These are phyloP conservation scores for Cyclophora albipunctata DNA, from an alignment of 2,888 invertebrate genomes.

Conservation along the genomic window DNA sequence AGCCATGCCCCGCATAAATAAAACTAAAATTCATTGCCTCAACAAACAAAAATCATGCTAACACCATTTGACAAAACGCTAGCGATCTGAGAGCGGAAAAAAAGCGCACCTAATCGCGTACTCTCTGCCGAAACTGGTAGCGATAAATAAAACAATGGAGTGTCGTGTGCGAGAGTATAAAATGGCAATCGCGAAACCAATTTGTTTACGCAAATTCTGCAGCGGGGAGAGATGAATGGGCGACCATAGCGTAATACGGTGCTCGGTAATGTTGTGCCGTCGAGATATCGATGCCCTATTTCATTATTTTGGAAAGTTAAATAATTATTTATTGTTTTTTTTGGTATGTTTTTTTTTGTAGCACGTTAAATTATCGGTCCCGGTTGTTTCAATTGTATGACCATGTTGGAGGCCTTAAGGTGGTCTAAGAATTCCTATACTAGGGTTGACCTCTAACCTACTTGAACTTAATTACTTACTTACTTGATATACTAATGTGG, in stretches of 20 bases:
- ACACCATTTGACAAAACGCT: conserved; percentile 59
- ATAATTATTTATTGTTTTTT: too few relatives aligned
- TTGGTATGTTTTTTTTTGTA: too few relatives aligned
- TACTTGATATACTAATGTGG: too few relatives aligned
- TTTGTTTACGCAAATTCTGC: conserved; percentile 77
- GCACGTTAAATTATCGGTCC: too few relatives aligned
- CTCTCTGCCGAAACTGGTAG: conserved; percentile 67
- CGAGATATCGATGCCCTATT: conserved; percentile 22
- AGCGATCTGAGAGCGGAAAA: conserved; percentile 67
- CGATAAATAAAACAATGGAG: conserved; percentile 75
- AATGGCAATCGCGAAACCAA: conserved; percentile 76
- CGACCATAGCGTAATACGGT: conserved; percentile 71
- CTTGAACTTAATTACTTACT: too few relatives aligned
- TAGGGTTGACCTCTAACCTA: too few relatives aligned
- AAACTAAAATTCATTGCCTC: too few relatives aligned
- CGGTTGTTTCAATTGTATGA: too few relatives aligned
- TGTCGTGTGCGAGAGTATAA: conserved; percentile 71
- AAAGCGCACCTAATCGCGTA: conserved; percentile 69
- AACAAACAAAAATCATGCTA: too few relatives aligned
- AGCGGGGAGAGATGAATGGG: conserved; percentile 73
- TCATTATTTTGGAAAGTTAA: neutral
- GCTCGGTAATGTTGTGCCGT: conserved; percentile 52
- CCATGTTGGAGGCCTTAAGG: too few relatives aligned
- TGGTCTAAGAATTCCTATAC: too few relatives aligned
- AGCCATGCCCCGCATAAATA: too few relatives aligned